Percentiles rank a stretch among this genome's conserved stretches.
Evolutionary conservation across 2,888 invertebrate genomes (phyloP).

Genomic region (Ophion slaviceki): DNA sequence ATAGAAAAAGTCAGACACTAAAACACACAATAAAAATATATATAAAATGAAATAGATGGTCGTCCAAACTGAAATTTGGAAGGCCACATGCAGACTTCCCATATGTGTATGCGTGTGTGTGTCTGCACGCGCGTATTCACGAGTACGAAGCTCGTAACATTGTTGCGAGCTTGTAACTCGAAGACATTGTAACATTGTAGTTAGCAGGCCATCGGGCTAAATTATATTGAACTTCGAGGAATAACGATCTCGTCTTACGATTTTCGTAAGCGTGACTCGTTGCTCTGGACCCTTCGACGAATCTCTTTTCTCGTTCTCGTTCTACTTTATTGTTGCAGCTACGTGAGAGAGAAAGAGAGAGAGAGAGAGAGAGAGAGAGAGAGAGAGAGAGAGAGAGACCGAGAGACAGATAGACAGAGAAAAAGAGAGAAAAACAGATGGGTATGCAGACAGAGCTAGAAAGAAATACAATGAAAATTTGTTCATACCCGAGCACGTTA

Average conservation of each 20-base stretch:
- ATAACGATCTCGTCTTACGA: constrained; percentile 59
- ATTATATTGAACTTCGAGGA: constrained; percentile 67
- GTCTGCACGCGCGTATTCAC: neutral
- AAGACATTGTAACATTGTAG: constrained; percentile 40
- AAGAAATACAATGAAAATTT: neutral
- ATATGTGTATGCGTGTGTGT: neutral
- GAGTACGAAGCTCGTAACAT: constrained; percentile 55
- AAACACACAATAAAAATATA: constrained; percentile 64
- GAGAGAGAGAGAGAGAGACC: neutral
- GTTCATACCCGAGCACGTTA: too few species aligned
- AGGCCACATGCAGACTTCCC: constrained; percentile 35
- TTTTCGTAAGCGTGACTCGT: constrained; percentile 53
- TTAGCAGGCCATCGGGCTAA: constrained; percentile 42
- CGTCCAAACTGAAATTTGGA: constrained; percentile 45
- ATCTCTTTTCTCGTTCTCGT: constrained; percentile 21
- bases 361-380: neutral
- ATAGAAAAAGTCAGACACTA: constrained; percentile 51
- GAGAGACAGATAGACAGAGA: too few species aligned
- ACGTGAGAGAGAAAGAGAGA: neutral
- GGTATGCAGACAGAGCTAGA: neutral
- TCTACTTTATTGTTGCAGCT: constrained; percentile 25
- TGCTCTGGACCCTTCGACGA: neutral
- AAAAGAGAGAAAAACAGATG: too few species aligned
- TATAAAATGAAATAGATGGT: constrained; percentile 59
- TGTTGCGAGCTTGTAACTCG: constrained; percentile 56